phyloP scores from a whole-genome alignment of 2,113 vertebrate species.

The Vulpes vulpes region DNA sequence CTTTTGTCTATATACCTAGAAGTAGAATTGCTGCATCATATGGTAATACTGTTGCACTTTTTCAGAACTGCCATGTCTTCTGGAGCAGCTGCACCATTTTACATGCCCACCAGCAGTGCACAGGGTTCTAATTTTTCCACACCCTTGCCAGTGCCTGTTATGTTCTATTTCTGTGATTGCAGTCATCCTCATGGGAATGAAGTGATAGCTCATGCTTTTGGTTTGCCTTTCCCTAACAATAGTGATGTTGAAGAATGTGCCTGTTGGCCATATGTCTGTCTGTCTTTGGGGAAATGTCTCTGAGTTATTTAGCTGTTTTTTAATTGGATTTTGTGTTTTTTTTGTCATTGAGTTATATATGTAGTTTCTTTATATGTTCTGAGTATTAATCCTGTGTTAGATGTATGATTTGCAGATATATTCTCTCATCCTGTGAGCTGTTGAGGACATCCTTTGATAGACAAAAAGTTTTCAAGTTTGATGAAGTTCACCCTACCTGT shows the following conservation, averaged over 20 bases:
- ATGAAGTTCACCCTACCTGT: background rate
- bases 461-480: background rate
- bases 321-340: background rate
- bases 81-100: background rate
- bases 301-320: background rate
- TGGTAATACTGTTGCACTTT: background rate
- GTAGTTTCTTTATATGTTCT: background rate
- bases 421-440: background rate
- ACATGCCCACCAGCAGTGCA: background rate
- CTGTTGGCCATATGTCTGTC: background rate
- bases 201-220: background rate
- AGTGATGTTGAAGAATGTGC: background rate
- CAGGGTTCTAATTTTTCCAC: background rate
- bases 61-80: background rate
- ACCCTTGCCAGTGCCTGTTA: background rate
- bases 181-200: background rate
- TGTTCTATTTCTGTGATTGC: background rate
- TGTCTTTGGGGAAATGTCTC: background rate
- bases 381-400: background rate
- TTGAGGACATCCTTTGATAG: background rate
- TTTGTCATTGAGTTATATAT: background rate
- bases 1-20: background rate
- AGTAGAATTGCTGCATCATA: background rate
- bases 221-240: background rate
- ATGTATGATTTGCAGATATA: background rate